phyloP scores from a whole-genome alignment of 2,888 invertebrate genomes.

The Diadegma fenestrale region DNA sequence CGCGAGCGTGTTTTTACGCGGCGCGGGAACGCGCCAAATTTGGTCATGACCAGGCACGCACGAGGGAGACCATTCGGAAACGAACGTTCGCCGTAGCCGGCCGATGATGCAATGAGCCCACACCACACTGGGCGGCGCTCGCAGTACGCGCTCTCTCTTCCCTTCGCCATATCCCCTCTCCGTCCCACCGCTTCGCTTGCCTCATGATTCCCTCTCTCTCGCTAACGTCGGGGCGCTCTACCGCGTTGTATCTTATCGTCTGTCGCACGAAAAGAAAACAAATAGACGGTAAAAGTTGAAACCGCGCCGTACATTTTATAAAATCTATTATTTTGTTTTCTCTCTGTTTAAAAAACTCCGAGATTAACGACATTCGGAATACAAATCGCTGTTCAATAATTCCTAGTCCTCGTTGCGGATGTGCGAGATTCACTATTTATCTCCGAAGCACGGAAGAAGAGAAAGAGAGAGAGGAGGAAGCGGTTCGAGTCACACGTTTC shows the following conservation, averaged over 20 bases:
- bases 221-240: background rate
- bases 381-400: background rate
- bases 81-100: conserved; percentile 76
- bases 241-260: conserved; percentile 62
- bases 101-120: conserved; percentile 67
- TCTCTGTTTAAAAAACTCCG: background rate
- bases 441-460: conserved; percentile 54
- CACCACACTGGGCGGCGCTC: conserved; percentile 55
- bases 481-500: conserved; percentile 56
- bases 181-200: background rate
- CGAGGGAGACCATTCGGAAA: conserved; percentile 74
- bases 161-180: background rate
- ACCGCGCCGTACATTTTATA: conserved; percentile 2
- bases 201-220: conserved; percentile 13
- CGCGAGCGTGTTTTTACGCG: conserved; percentile 28
- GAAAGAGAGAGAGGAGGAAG: conserved; percentile 53
- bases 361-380: conserved; percentile 1
- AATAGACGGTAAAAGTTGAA: conserved; percentile 42
- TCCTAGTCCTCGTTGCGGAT: background rate
- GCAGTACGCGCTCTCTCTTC: conserved; percentile 6
- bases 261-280: conserved; percentile 63
- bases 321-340: background rate
- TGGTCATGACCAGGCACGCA: conserved; percentile 77
- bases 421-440: conserved; percentile 32
- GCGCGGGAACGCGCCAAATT: conserved; percentile 77